phyloP scores from a whole-genome alignment of 2,113 vertebrate species.

The Pontoporia blainvillei region DNA sequence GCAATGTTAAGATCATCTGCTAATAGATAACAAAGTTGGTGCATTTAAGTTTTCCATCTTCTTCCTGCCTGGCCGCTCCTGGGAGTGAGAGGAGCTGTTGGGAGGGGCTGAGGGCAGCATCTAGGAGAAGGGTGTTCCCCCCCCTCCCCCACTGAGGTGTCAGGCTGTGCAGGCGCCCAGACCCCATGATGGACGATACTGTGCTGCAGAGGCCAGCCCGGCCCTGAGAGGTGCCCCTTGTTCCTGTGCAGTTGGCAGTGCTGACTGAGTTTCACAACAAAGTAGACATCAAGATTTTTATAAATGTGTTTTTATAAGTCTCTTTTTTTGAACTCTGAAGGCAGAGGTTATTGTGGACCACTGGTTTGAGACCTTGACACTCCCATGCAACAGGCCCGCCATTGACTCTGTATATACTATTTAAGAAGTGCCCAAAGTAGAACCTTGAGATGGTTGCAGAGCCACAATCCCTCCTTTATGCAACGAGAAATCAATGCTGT shows the following conservation, averaged over 20 bases:
- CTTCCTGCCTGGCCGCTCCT: neutral
- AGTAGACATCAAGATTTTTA: neutral
- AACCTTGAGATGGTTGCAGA: neutral
- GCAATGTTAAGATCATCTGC: neutral
- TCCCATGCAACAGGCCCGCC: too few relatives aligned
- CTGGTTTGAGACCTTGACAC: neutral
- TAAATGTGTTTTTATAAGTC: neutral
- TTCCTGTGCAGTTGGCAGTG: neutral
- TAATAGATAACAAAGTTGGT: neutral
- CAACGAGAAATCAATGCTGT: neutral
- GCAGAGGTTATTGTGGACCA: neutral
- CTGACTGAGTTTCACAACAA: neutral
- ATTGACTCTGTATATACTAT: neutral
- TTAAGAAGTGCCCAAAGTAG: neutral
- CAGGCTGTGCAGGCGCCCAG: fast-evolving
- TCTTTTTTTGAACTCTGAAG: neutral
- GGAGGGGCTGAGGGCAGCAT: too few relatives aligned
- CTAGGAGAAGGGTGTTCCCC: neutral
- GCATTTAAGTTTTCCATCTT: neutral
- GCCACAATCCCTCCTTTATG: neutral
- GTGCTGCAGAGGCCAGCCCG: neutral
- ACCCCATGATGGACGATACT: neutral
- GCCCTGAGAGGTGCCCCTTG: neutral
- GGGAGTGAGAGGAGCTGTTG: neutral
- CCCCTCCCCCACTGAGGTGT: fast-evolving